Evolutionary conservation across 2,113 vertebrate genomes (phyloP).

Genomic region (Megatriorchis doriae): DNA sequence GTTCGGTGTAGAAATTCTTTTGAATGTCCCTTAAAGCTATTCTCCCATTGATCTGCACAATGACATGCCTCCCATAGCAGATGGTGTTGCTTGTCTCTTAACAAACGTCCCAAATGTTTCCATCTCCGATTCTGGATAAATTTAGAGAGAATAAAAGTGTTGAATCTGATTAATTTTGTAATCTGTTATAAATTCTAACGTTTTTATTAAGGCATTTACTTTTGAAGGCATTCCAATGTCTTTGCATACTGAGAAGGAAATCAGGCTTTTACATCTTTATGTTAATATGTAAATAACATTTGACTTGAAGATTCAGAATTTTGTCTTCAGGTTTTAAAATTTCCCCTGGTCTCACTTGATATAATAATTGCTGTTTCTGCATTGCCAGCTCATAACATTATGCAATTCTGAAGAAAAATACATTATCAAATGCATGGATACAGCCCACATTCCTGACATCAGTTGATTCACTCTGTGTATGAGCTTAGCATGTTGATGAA

Average conservation of each 20-base stretch:
- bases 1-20: background rate
- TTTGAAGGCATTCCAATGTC: background rate
- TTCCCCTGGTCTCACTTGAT: background rate
- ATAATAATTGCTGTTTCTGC: background rate
- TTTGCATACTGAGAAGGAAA: background rate
- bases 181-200: background rate
- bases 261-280: background rate
- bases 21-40: conserved; percentile 3
- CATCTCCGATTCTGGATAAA: background rate
- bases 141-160: background rate
- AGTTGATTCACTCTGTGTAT: background rate
- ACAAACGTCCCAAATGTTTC: background rate
- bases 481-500: background rate
- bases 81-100: background rate
- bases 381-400: background rate
- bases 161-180: background rate
- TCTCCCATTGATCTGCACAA: background rate
- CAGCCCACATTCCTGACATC: background rate
- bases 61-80: background rate
- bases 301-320: background rate
- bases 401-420: background rate
- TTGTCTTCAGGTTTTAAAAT: background rate
- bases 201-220: background rate
- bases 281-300: background rate
- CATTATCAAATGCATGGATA: background rate